Base-by-base conservation (phyloP, 1,140 invertebrate species). In the Calycopis cecrops region DNA sequence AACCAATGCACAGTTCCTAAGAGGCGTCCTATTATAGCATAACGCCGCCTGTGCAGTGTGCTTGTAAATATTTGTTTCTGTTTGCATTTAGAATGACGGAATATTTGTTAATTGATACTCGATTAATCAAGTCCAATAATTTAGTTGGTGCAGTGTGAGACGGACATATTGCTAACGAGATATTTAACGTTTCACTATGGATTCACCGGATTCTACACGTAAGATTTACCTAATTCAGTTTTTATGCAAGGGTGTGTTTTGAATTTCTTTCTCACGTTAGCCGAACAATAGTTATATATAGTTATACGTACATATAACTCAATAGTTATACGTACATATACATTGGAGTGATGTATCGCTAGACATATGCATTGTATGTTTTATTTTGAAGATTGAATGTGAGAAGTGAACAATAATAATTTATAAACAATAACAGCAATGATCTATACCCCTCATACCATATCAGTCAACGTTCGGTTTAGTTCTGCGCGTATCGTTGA, bases 61-160 rank as follows among this genome's bases (percentile, higher is more conserved):
- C 60, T 58, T 70, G 69, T 73, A 72, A 76, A 77, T 28, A 28
- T 28, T 16, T 16, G 40, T 40, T 40, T 78, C 76, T 76, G 49
- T 21, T 52, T 42, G 61, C 64, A 67, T 71, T 57, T 60, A 42
- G 65, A 60, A 63, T 65, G 60, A 60, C 48, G 58, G 55, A 68
- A 62, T 60, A 59, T 68, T 71, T 65, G 44, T 65, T 70, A 55
- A 57, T 59, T 62, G 54, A 63, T 65, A 16, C 14, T 18, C 40
- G 40, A 16, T 16, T 40, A 60, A 57, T 51, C 53, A 12, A 44
- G 14, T 44, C 17, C 12, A 28, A 53, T 53, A 34, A 53, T 53
- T 37, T 18, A 6, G 49, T 40, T 11, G 28, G 14, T 12, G 18
- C 14, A 44, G 38, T 53, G 52, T 40, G 10, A 9, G 33, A 16